Evolutionary conservation across 2,113 vertebrate genomes (phyloP).

Genomic region (Rhineura floridana): DNA sequence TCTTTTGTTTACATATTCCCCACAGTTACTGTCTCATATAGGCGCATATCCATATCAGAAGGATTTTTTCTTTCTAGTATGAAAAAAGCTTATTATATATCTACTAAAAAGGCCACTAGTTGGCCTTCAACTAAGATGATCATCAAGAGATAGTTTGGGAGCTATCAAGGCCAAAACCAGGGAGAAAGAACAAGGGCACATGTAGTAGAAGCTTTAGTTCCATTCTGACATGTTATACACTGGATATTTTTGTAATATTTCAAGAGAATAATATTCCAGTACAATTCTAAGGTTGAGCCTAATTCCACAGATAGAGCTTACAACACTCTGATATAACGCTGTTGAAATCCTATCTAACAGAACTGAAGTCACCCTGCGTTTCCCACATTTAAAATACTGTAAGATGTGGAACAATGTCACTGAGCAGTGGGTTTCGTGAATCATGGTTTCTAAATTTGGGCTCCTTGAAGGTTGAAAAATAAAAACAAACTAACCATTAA

Average conservation of each 20-base stretch:
- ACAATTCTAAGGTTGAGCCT: constrained; percentile 76
- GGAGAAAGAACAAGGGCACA: constrained; percentile 68
- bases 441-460: constrained; percentile 73
- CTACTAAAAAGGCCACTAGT: constrained; percentile 78
- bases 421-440: constrained; percentile 71
- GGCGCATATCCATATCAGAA: constrained; percentile 78
- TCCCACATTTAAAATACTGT: constrained; percentile 69
- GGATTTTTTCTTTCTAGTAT: constrained; percentile 72
- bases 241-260: constrained; percentile 67
- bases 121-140: constrained; percentile 76
- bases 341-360: constrained; percentile 68
- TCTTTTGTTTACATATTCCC: constrained; percentile 77
- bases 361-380: constrained; percentile 73
- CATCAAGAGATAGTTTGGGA: constrained; percentile 72
- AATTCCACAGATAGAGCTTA: constrained; percentile 79
- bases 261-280: constrained; percentile 72
- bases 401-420: constrained; percentile 72
- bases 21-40: constrained; percentile 81
- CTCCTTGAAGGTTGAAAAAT: constrained; percentile 74
- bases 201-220: constrained; percentile 69
- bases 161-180: constrained; percentile 68
- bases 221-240: constrained; percentile 70
- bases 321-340: constrained; percentile 77
- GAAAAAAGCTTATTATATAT: constrained; percentile 80
- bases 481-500: constrained; percentile 68